phyloP scores from a whole-genome alignment of 2,113 vertebrate species.

The Phoenicopterus ruber region DNA sequence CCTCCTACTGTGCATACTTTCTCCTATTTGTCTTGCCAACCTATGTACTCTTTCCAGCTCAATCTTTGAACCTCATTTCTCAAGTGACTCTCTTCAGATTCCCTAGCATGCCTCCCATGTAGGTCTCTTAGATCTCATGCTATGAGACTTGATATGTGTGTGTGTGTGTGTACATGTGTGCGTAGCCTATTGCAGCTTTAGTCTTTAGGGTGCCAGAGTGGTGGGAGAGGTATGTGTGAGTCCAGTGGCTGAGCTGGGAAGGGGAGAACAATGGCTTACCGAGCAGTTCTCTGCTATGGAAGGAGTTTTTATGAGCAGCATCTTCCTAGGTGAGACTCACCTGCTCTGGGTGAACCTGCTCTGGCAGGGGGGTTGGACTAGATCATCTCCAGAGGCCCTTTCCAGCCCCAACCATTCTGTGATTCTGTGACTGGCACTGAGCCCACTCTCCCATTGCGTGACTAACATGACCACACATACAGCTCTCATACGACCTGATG shows the following conservation, averaged over 20 bases:
- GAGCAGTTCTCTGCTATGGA: background rate
- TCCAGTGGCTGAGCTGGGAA: background rate
- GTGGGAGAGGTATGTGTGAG: background rate
- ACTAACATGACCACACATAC: fast-evolving
- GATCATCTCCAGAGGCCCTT: no score
- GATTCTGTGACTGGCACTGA: background rate
- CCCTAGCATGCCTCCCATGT: fast-evolving
- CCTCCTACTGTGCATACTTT: background rate
- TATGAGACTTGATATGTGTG: fast-evolving
- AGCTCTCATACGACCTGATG: background rate
- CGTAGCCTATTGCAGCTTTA: background rate
- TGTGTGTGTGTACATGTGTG: fast-evolving
- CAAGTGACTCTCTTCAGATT: background rate
- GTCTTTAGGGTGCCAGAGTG: background rate
- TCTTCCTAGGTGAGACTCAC: background rate
- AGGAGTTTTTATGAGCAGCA: background rate
- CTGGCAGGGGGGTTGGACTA: no score
- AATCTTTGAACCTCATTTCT: background rate
- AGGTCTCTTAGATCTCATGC: background rate
- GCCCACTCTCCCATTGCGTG: fast-evolving
- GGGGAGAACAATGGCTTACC: background rate
- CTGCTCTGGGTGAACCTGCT: no score
- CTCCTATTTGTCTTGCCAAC: background rate
- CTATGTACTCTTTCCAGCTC: background rate
- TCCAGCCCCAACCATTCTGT: no score